Base-by-base conservation (phyloP, 2,888 invertebrate genomes). In the Leptinotarsa peninsularis region DNA sequence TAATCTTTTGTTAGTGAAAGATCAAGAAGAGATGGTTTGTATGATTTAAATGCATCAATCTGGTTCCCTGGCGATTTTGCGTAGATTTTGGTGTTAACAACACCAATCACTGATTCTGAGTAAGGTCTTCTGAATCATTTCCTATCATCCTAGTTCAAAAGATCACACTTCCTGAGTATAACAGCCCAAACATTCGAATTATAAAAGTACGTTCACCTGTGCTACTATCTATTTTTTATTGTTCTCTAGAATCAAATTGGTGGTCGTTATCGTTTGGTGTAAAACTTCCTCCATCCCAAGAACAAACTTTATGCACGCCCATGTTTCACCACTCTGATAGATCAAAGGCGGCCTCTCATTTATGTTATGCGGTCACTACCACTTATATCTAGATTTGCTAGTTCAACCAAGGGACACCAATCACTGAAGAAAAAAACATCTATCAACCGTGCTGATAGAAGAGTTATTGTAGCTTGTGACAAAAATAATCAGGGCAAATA, bases 331-430 rank as follows among this genome's bases (percentile, higher is more conserved):
- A 33, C 63, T 17, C 63, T 63, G 33, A 63, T 63, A 33, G 63
- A 63, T 63, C 63, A 63, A 63, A 63, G 63, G 63, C 63, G 63
- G 63, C 63, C 63, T 43, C 13, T 63, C 63, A 63, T 63, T 63
- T 63, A 63, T 63, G 63, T 43, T 63, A n/a, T 63, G 63, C 63
- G 63, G 63, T 63, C 63, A 43, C 33, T 63, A 63, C 58, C 58
- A 58, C 63, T 63, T 43, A 63, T 33, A 63, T 63, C 27, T 63
- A 63, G 63, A 63, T 63, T 63, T 63, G 63, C 63, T 63, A 63
- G 63, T 63, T 63, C 63, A 63, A 17, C 43, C 27, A 43, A 63
- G 63, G 63, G 33, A 63, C 63, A 63, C 63, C 63, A 63, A 33
- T 63, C 63, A 63, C 33, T 63, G 43, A 63, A 33, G 63, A 63